Conservation (phyloP, 2,113 vertebrate species). For the Pangasianodon hypophthalmus region DNA sequence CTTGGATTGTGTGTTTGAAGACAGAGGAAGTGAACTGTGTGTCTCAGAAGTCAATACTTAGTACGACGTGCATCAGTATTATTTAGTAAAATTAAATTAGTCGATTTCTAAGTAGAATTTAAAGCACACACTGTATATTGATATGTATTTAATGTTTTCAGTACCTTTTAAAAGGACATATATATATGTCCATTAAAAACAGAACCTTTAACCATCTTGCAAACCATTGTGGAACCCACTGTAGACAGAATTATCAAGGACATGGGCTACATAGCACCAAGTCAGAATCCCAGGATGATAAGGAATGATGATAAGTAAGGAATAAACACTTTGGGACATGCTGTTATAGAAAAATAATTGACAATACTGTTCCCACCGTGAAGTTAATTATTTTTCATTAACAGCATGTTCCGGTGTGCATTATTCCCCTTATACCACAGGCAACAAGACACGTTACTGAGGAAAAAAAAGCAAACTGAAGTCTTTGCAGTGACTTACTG, state of each 20-base stretch:
- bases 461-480: background rate
- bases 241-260: background rate
- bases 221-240: background rate
- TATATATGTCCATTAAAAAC: too few relatives aligned
- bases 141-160: background rate
- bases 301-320: too few relatives aligned
- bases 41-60: background rate
- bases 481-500: too few relatives aligned
- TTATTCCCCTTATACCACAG: background rate
- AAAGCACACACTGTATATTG: background rate
- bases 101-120: background rate
- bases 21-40: background rate
- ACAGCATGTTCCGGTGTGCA: background rate
- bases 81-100: background rate
- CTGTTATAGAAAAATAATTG: background rate
- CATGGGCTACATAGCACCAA: background rate
- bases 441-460: background rate
- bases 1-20: conserved; percentile 1
- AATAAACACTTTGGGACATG: background rate
- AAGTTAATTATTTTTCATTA: background rate
- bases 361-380: background rate
- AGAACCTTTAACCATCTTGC: background rate
- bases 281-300: background rate
- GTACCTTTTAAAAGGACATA: background rate
- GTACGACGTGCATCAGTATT: too few relatives aligned